A percentile compares a stretch with the other conserved stretches of the same genome.
phyloP scores from a whole-genome alignment of 2,888 invertebrate species.

The Aphodius granarius region DNA sequence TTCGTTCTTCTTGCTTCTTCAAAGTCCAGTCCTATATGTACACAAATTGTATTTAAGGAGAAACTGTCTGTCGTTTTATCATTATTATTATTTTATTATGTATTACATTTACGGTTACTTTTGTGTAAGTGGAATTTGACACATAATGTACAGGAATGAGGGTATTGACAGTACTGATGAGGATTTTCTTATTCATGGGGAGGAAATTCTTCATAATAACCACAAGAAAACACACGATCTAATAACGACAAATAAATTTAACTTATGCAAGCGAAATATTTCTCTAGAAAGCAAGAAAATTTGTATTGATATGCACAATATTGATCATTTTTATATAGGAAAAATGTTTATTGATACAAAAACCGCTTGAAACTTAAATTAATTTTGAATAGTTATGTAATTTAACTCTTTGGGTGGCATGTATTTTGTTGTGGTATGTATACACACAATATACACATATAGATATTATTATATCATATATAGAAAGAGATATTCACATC shows the following conservation, averaged over 20 bases:
- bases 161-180: not conserved
- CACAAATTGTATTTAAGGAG: constrained; percentile 10
- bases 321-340: not conserved
- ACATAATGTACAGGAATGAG: constrained; percentile 1
- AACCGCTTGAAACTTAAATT: not conserved
- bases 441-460: not conserved
- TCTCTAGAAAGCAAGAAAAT: not conserved
- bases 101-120: not conserved
- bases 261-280: not conserved
- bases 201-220: not conserved
- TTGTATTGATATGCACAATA: not conserved
- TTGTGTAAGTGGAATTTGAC: not conserved
- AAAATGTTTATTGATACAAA: not conserved
- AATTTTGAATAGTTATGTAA: not conserved
- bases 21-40: constrained; percentile 20
- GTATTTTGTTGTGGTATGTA: not conserved
- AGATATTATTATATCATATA: not conserved
- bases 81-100: not conserved
- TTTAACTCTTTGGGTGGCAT: not conserved
- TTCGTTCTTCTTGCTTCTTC: constrained; percentile 15
- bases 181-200: not conserved
- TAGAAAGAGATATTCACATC: not conserved
- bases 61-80: not conserved
- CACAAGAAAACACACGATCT: not conserved
- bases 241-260: not conserved